These are phyloP conservation scores for Oligia fasciuncula DNA, from an alignment of 2,888 invertebrate genomes.

Conservation along the genomic window DNA sequence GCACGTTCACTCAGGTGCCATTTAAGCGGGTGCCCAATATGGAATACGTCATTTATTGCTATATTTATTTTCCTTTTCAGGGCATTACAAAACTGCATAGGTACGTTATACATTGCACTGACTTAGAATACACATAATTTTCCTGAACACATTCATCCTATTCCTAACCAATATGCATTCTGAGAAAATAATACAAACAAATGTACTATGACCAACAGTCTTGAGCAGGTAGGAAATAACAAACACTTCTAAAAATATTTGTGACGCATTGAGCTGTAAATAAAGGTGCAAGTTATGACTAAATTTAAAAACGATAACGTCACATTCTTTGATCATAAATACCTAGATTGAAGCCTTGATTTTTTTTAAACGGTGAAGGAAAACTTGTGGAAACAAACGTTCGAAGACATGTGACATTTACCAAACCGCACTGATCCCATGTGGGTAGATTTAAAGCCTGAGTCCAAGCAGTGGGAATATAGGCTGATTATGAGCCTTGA, in stretches of 20 bases:
- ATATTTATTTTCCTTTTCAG: neutral
- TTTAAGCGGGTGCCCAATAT: too few species aligned
- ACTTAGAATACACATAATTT: slow-evolving; percentile 40
- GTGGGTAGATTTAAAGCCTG: too few species aligned
- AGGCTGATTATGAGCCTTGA: neutral
- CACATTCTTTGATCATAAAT: slow-evolving; percentile 3
- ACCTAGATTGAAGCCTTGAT: neutral
- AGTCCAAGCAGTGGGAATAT: neutral
- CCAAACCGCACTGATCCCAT: too few species aligned
- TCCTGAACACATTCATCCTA: slow-evolving; percentile 38
- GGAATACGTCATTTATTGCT: neutral
- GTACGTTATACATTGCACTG: slow-evolving; percentile 10
- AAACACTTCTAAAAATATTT: slow-evolving; percentile 53
- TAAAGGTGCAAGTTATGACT: slow-evolving; percentile 32
- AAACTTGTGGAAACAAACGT: neutral
- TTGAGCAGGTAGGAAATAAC: slow-evolving; percentile 20
- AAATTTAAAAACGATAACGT: slow-evolving; percentile 26
- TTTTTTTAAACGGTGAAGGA: neutral
- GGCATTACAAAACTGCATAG: neutral
- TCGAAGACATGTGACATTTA: too few species aligned
- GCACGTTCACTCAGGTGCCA: too few species aligned
- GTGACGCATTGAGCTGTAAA: slow-evolving; percentile 43
- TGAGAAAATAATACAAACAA: slow-evolving; percentile 33
- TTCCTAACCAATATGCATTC: slow-evolving; percentile 20
- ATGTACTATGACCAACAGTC: slow-evolving; percentile 29